These are phyloP conservation scores for Mayetiola destructor DNA, from an alignment of 2,888 invertebrate species.

Conservation along the genomic window DNA sequence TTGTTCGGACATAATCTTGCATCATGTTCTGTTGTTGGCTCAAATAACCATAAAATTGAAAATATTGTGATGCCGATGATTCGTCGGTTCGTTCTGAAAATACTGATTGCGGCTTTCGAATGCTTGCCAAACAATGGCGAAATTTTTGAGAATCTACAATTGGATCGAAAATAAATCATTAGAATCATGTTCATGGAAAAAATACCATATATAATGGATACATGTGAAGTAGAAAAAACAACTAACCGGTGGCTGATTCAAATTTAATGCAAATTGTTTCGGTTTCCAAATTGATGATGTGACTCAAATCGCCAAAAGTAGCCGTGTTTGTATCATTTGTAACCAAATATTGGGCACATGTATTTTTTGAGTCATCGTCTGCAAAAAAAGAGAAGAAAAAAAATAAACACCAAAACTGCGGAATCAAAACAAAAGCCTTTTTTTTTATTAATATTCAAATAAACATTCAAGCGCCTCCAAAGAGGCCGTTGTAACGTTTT, in stretches of 20 bases:
- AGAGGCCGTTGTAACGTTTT: too few species aligned
- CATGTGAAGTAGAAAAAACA: not conserved
- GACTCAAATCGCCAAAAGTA: slow-evolving; percentile 28
- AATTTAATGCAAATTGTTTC: slow-evolving; percentile 32
- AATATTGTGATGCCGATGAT: slow-evolving; percentile 96
- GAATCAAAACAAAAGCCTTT: too few species aligned
- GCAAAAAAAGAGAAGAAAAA: slow-evolving; percentile 12
- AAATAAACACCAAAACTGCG: not conserved
- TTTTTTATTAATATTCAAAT: too few species aligned
- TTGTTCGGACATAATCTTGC: slow-evolving; percentile 97
- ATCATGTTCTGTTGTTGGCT: slow-evolving; percentile 99
- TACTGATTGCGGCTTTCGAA: slow-evolving; percentile 42
- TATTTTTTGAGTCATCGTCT: slow-evolving; percentile 25
- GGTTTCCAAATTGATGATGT: slow-evolving; percentile 30
- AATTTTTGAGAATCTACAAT: not conserved
- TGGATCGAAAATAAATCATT: not conserved
- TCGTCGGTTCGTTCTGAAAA: slow-evolving; percentile 95
- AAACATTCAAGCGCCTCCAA: too few species aligned
- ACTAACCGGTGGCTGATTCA: slow-evolving; percentile 27
- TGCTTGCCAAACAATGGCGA: not conserved
- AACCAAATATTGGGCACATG: slow-evolving; percentile 24
- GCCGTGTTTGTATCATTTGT: slow-evolving; percentile 32
- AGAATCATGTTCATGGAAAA: not conserved
- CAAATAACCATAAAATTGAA: slow-evolving; percentile 97
- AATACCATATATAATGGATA: not conserved